Evolutionary conservation across 92 coral and sea anemone genomes (phyloP), one percentile per base, ranked within the genome.

Genomic region (Pocillopora grandis): DNA sequence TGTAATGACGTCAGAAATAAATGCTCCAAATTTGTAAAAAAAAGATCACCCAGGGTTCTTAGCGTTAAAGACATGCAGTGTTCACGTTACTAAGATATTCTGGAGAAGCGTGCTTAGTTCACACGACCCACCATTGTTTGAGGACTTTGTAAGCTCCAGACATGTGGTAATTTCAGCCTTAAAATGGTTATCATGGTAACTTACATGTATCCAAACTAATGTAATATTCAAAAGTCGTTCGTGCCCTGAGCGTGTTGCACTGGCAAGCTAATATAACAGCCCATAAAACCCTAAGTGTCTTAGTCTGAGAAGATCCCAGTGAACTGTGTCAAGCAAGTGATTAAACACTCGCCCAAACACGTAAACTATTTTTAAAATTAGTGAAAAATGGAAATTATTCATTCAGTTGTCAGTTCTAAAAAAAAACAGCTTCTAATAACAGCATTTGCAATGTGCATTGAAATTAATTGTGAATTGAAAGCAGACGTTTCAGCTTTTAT

Each of bases 1-100:
- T 42, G 4, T 42, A 42, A 7, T 27, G 31, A 27, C 31, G 31
- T 27, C 31, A 27, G 31, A 27, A 27, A 27, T 27, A 42, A 42
- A 42, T 3, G 52, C 8, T 42, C 52, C 8, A 42, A 42, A 42
- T 42, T 42, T 42, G 52, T 42, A 42, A 42, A 5, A 42, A 5
- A 42, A 42, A 7, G 52, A 42, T 42, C 52, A 42, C 4, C 5
- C 52, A 42, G 5, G 52, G 52, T 42, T 42, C 52, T 7, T 3
- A 42, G 52, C 52, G 65, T 23, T 71, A 19, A 71, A 70, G 37
- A 42, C 17, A 75, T 42, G 67, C 68, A 19, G 37, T 81, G 58
- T 81, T n/a, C 55, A 13, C 71, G 85, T 58, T 69, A 81, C 17
- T 49, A n/a, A 12, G 14, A 19, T 11, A 19, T 68, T 81, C 85